Base-by-base conservation (phyloP, 2,888 invertebrate genomes). In the Tipula lateralis region DNA sequence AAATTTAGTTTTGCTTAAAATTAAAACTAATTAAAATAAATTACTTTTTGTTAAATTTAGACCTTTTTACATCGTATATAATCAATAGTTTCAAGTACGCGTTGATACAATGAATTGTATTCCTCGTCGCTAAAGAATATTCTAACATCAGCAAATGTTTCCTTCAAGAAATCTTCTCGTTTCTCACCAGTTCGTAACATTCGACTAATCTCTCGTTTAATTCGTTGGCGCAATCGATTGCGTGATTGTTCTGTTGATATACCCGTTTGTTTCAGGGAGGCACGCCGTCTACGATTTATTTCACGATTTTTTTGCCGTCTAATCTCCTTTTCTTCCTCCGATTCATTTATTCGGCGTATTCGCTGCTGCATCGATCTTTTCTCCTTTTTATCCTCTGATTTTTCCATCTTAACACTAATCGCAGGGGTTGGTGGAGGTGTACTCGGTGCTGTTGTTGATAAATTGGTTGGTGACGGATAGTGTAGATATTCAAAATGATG, bases 101-200 rank as follows among this genome's bases (percentile, higher is more conserved):
- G 44, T 29, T 50, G 44, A 50, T 84, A 84, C 29, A 84, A 29
- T 44, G 44, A 19, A 29, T 84, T 44, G 29, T 44, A 50, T 29
- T 84, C 84, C 30, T 50, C 30, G 44, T 84, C 50, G 3, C 44
- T 50, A 44, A 84, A 84, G 29, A 50, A 24, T 30, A 50, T 84
- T 29, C 29, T 34, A 24, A 84, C 44, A 29, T 84, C 84, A 12
- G 29, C 29, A 84, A 84, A 84, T 16, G 84, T 84, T 84, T 84
- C 84, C 32, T 84, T 84, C n/a, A 84, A n/a, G 32, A 84, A 84
- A 50, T 84, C 84, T 9, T 84, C 84, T 16, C 84, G 50, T 84
- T 84, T 84, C 4, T 84, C 84, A 7, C 84, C 44, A 30, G 84
- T 84, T 44, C 84, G 44, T 24, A 44, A 19, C 84, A 84, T 84